phyloP scores from a whole-genome alignment of 2,888 invertebrate genomes.

The Gandaritis pyraliata region DNA sequence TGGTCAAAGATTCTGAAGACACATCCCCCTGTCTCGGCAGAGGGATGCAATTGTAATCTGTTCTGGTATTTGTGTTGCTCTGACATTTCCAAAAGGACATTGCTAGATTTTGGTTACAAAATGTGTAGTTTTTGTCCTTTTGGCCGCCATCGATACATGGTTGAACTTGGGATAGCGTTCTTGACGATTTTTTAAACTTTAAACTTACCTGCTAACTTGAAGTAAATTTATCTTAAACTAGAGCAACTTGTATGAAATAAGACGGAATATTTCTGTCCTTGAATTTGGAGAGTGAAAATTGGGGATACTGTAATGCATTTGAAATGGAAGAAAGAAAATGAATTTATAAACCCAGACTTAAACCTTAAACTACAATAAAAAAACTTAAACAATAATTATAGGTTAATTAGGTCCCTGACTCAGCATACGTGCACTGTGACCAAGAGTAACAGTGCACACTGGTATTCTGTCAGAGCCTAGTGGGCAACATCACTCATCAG shows the following conservation, averaged over 20 bases:
- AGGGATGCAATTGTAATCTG: constrained; percentile 14
- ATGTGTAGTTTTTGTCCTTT: constrained; percentile 20
- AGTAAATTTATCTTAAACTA: not conserved
- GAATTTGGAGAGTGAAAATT: too few relatives aligned
- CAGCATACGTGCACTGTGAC: too few relatives aligned
- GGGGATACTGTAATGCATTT: too few relatives aligned
- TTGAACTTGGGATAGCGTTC: constrained; percentile 30
- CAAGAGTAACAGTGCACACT: too few relatives aligned
- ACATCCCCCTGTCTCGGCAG: constrained; percentile 12
- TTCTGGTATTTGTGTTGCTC: constrained; percentile 51
- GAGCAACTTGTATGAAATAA: not conserved
- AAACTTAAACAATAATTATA: too few relatives aligned
- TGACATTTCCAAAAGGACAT: constrained; percentile 39
- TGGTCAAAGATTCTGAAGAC: constrained; percentile 22
- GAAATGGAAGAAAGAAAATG: too few relatives aligned
- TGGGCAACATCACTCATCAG: too few relatives aligned
- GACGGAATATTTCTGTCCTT: too few relatives aligned
- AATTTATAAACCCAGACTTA: too few relatives aligned
- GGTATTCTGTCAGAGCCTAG: too few relatives aligned
- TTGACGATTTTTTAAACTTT: constrained; percentile 7
- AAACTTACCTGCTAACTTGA: not conserved
- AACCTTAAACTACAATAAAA: too few relatives aligned
- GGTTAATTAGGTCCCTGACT: too few relatives aligned
- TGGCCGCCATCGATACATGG: constrained; percentile 34
- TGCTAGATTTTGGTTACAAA: not conserved